phyloP scores from a whole-genome alignment of 1,140 invertebrate genomes.

The Bombus ignitus region DNA sequence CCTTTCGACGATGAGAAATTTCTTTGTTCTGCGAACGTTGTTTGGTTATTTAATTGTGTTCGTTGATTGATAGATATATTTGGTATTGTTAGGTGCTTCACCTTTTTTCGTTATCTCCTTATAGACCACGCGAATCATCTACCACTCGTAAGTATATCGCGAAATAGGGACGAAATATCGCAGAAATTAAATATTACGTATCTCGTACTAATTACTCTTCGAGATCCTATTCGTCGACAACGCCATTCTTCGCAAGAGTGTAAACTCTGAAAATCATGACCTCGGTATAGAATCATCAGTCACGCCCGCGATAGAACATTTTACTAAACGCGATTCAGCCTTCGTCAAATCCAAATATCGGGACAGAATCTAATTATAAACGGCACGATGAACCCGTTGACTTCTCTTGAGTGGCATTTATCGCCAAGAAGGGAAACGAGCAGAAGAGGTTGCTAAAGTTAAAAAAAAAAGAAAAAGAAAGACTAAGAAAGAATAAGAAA shows the following conservation, averaged over 20 bases:
- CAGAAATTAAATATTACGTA: no score
- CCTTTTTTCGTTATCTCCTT: neutral
- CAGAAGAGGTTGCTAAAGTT: neutral
- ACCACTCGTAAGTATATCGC: no score
- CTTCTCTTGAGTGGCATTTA: neutral
- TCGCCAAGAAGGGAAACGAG: neutral
- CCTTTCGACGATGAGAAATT: conserved; percentile 20
- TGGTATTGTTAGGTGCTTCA: neutral
- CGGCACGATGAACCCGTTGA: neutral
- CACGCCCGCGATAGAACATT: neutral
- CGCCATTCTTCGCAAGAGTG: no score
- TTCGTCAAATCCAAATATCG: neutral
- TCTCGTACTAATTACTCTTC: no score
- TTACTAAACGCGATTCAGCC: neutral
- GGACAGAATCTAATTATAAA: conserved; percentile 29
- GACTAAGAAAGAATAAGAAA: no score
- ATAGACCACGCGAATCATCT: neutral
- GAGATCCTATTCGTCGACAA: no score
- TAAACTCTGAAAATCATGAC: neutral
- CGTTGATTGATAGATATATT: neutral
- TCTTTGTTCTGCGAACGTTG: neutral
- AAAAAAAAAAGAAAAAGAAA: neutral
- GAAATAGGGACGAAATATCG: no score
- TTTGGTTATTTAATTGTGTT: neutral
- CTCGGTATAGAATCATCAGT: neutral